Evolutionary conservation across 1,140 invertebrate genomes (phyloP).

Genomic region (Trichonephila clavipes): DNA sequence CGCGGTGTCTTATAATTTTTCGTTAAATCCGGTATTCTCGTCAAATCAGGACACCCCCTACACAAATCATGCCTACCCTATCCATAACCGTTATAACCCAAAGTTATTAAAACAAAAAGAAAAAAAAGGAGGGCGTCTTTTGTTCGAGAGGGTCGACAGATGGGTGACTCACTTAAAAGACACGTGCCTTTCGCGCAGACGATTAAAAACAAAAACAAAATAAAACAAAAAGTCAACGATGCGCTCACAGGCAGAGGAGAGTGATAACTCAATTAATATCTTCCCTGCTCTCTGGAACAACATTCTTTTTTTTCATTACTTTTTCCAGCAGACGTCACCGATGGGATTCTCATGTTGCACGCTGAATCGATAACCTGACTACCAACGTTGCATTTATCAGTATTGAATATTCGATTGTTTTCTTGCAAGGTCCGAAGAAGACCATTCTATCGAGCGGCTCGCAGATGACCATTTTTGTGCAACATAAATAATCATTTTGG

Average conservation of each 20-base stretch:
- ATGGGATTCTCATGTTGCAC: neutral
- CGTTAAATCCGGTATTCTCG: no score
- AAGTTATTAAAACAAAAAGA: neutral
- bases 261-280: conserved; percentile 26
- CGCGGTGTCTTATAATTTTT: no score
- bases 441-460: no score
- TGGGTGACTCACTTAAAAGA: neutral
- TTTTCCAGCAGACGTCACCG: neutral
- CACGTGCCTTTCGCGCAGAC: neutral
- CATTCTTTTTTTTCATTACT: neutral
- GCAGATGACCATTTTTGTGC: neutral
- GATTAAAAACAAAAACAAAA: neutral
- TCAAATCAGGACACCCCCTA: no score
- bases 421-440: neutral
- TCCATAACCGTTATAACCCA: neutral
- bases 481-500: neutral
- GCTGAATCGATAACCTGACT: neutral
- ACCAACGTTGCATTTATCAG: neutral
- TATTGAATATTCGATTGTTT: conserved; percentile 11
- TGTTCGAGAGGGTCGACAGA: conserved; percentile 19
- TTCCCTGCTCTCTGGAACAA: neutral
- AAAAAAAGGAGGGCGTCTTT: neutral
- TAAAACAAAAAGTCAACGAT: neutral
- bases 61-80: no score
- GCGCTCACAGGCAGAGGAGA: neutral